These are phyloP conservation scores for Pterostichus madidus DNA, from an alignment of 2,888 invertebrate genomes.

Conservation along the genomic window DNA sequence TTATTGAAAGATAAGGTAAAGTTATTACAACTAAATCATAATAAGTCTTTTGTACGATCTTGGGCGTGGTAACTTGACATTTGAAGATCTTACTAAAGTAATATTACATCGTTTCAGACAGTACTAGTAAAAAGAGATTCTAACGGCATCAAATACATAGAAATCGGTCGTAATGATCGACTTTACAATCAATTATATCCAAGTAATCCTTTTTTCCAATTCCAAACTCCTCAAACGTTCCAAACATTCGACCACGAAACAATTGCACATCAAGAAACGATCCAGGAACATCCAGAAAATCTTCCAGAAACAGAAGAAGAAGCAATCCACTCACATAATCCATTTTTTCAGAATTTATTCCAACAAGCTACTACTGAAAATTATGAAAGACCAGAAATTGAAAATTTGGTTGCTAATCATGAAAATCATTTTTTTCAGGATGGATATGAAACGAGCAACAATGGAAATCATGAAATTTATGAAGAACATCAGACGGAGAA, in stretches of 20 bases:
- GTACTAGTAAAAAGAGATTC: neutral
- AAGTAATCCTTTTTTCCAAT: conserved; percentile 28
- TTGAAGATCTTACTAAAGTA: neutral
- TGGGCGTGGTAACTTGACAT: neutral
- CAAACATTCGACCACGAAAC: neutral
- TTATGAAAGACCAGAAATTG: neutral
- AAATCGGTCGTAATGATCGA: neutral
- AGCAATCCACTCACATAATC: neutral
- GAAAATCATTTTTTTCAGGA: neutral
- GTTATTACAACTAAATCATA: too few species aligned
- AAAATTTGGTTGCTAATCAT: too few species aligned
- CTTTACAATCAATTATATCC: neutral
- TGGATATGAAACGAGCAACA: neutral
- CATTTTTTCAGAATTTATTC: conserved; percentile 16
- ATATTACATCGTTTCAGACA: neutral
- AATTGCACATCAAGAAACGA: neutral
- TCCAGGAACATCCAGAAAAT: neutral
- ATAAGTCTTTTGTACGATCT: too few species aligned
- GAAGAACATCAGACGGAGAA: neutral
- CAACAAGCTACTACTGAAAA: neutral
- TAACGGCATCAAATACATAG: neutral
- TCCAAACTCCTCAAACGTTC: neutral
- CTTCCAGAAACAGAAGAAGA: neutral
- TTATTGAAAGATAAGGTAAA: neutral
- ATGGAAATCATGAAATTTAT: neutral